Evolutionary conservation across 2,797 vertebrate genomes (phyloP).

Genomic region (Hafferia zeledoni): DNA sequence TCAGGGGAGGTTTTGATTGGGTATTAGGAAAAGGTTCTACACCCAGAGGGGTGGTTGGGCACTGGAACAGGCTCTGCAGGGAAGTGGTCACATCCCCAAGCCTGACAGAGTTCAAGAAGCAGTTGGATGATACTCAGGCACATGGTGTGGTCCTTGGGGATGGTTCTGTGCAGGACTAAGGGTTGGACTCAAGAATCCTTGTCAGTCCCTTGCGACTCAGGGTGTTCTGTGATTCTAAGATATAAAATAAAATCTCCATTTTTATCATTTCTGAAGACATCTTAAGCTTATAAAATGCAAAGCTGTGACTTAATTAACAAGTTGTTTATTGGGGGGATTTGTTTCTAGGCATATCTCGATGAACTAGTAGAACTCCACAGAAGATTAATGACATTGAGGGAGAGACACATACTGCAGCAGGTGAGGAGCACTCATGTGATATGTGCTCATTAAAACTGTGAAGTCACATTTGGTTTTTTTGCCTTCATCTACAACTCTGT

Average conservation of each 20-base stretch:
- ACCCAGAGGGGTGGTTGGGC: neutral
- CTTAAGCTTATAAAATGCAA: neutral
- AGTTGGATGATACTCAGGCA: neutral
- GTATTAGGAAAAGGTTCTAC: neutral
- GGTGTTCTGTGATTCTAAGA: neutral
- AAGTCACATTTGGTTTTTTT: neutral
- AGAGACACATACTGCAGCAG: slow-evolving; percentile 89
- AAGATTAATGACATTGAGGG: slow-evolving; percentile 92
- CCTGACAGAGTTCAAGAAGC: neutral
- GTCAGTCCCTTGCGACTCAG: neutral
- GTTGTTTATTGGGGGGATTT: slow-evolving; percentile 31
- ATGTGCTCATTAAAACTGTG: neutral
- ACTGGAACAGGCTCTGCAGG: neutral
- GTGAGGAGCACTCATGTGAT: slow-evolving; percentile 69
- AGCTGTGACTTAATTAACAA: slow-evolving; percentile 37
- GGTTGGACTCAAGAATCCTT: neutral
- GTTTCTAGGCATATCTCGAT: slow-evolving; percentile 91
- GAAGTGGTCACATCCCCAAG: neutral
- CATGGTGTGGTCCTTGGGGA: neutral
- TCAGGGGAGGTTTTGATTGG: neutral
- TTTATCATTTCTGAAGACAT: neutral
- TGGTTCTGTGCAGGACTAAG: neutral
- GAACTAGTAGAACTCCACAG: slow-evolving; percentile 97
- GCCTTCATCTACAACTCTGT: neutral
- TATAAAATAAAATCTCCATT: neutral